Evolutionary conservation across 2,113 vertebrate species (phyloP), one percentile per base, ranked within the genome.

Genomic region (Gymnarchus niloticus): DNA sequence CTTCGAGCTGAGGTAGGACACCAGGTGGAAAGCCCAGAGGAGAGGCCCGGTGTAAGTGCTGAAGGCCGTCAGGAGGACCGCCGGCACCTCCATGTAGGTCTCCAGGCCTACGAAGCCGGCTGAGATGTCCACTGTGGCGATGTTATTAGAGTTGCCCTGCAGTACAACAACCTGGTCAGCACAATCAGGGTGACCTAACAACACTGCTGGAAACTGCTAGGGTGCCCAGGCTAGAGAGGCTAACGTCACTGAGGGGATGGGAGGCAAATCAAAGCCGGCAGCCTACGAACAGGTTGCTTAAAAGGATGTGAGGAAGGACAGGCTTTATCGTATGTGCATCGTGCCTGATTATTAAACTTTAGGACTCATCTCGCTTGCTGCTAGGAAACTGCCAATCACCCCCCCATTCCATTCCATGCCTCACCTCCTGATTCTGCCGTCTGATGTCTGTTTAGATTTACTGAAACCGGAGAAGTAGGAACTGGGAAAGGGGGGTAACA

Each of bases 101-200:
- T 97, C 96, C 80, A 99, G 92, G 28, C 98, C 98, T 86, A 99
- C 95, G 48, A 98, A 99, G 83, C 98, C 97, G 0, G 97, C 97
- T 0, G 98, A 97, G 89, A 99, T 90, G 91, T 99, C 98, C 48
- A 99, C 94, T 0, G 96, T 97, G 88, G 95, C 95, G 14, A 99
- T 97, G 90, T 96, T 96, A 90, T 99, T 99, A 86, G 97, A 99
- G 91, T 99, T 99, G 1, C 98, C 98, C 98, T 99, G 93, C 87
- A 0, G 65, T 84, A 92, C 14, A 91, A 87, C 12, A 21, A 25
- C n/a, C 48, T 7, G 25, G 49, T 52, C 51, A 65, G 2, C n/a
- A 8, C 5, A 1, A 41, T 44, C 14, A 83, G 33, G 56, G 21
- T 57, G 21, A 56, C 52, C 52, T 8, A 44, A 44, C 33, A 3